Base-by-base conservation (phyloP, 2,797 vertebrate species). In the Orestias chungarensis region DNA sequence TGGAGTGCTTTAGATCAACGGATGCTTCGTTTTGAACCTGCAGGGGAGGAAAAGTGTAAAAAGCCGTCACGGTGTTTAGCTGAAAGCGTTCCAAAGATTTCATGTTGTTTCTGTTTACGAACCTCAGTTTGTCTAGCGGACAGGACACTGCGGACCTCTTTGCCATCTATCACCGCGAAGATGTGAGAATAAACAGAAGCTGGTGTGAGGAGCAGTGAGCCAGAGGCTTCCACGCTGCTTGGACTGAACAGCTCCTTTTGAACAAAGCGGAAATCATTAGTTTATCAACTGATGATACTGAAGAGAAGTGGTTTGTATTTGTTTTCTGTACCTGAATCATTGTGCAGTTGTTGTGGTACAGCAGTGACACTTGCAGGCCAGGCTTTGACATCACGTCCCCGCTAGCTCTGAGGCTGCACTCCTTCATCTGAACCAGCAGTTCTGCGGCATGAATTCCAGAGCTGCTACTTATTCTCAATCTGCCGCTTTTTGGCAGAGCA, bases 281-380 rank as follows among this genome's bases (percentile, higher is more conserved):
- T 64, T 55, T 33, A 9, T 47, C 4, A 11, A 23, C 7, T 0
- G 23, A 15, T 64, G 2, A 5, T 4, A 11, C 9, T 46, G 2
- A 17, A 43, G 38, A 31, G 1, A 14, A 14, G 35, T 17, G 11
- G 3, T 17, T 6, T 64, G 40, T 69, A n/a, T n/a, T n/a, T n/a
- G 43, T 12, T 15, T 1, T 17, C 43, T 15, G 31, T 23, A 96
- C 96, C 95, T 93, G 91, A 73, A 95, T 75, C 31, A 69, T 35
- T 46, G 91, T 88, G 69, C 95, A 96, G 84, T 95, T 95, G 83
- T 94, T 96, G 87, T 93, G 81, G 62, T 94, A 76, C 71, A 88
- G 44, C 64, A 93, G 79, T 57, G 87, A 87, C 91, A 93, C 94
- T 74, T 91, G 92, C 70, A 95, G 88, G 74, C 82, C 89, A 4